A percentile compares a stretch with the other conserved stretches of the same genome.
Evolutionary conservation across 23 tunicate genomes (phyloP).

Genomic region (Clavelina lepadiformis): DNA sequence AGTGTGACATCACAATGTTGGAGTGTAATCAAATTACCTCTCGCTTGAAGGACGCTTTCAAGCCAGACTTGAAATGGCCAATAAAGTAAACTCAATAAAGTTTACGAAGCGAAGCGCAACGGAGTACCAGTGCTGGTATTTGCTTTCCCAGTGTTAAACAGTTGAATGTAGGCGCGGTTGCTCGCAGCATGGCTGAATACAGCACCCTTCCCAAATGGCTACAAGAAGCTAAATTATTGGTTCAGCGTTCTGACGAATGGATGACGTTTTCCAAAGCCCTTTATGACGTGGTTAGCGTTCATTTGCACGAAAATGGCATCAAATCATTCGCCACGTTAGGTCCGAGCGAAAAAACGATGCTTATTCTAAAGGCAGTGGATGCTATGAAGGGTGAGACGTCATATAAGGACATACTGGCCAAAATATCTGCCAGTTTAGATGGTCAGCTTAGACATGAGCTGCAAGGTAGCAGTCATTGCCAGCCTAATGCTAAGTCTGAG

Average conservation of each 20-base stretch:
- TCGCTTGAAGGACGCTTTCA: too few species aligned
- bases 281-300: conserved; percentile 43
- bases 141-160: too few species aligned
- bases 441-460: conserved; percentile 28
- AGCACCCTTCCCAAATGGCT: conserved; percentile 66
- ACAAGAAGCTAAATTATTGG: conserved; percentile 31
- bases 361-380: conserved; percentile 37
- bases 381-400: conserved; percentile 28
- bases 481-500: conserved; percentile 17
- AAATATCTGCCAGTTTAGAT: conserved; percentile 43
- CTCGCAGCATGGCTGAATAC: conserved; percentile 22
- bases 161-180: too few species aligned
- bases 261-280: conserved; percentile 46
- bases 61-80: too few species aligned
- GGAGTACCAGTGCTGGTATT: too few species aligned
- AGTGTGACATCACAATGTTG: too few species aligned
- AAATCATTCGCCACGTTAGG: conserved; percentile 42
- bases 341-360: conserved; percentile 34
- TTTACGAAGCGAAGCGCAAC: too few species aligned
- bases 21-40: too few species aligned
- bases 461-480: not conserved
- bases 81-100: too few species aligned
- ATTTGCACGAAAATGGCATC: conserved; percentile 64
- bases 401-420: conserved; percentile 33
- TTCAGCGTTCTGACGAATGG: conserved; percentile 58